Evolutionary conservation across 2,797 vertebrate species (phyloP), one percentile per base, ranked within the genome.

Genomic region (Petrocephalus schoutedeni): DNA sequence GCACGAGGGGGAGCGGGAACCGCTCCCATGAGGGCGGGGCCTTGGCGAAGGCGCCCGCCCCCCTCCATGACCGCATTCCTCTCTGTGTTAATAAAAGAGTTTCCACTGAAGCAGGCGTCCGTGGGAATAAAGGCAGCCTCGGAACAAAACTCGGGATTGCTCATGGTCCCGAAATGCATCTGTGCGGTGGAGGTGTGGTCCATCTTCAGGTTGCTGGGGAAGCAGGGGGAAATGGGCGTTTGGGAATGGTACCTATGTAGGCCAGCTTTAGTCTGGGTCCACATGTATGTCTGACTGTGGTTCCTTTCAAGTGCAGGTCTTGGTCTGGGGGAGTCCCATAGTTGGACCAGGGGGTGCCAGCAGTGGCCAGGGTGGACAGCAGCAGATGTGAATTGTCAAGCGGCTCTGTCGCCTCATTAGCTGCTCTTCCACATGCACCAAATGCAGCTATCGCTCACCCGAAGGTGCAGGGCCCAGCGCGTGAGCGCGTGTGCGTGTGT

Each of bases 371-470:
- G 92, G 90, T 64, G 21, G 91, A 87, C 90, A 56, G 89, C 87
- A 92, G 92, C 91, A 94, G 92, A 93, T 93, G 92, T 89, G 90
- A 87, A 90, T 92, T 93, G 91, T 94, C 92, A 89, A 91, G 87
- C 32, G 5, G 85, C 86, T 89, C 86, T 59, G 87, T 92, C 89
- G 91, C 88, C 90, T 93, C 91, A 91, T 93, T 91, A 91, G 86
- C 88, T 93, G 91, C 82, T 86, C 89, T 88, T 89, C 86, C 84
- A 91, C 88, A 88, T 92, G 88, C 87, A 77, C 54, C 0, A 3
- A 89, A 89, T 1, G 6, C 84, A 92, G 90, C 92, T 91, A 92
- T 92, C 21, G 0, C 87, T 89, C 0, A 90, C 86, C 83, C 8
- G 1, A 0, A 9, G 87, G 87, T 91, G 88, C 89, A 90, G 83